These are phyloP conservation scores for Zosterops lateralis DNA, from an alignment of 2,113 vertebrate genomes.

Conservation along the genomic window DNA sequence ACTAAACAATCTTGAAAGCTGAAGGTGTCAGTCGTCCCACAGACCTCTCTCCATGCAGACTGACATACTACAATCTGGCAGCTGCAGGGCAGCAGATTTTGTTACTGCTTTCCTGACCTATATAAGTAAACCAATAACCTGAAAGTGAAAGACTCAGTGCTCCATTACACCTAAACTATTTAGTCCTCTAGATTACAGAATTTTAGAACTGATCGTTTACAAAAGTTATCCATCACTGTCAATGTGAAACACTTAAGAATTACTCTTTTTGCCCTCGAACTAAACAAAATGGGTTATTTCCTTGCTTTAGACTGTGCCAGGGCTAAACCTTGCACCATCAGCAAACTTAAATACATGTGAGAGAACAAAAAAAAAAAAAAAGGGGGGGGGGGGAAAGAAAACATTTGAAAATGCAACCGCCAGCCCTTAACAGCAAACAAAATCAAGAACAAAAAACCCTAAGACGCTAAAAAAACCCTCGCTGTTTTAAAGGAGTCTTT, in stretches of 20 bases:
- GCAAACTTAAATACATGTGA: background rate
- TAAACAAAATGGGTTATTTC: background rate
- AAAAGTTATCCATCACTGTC: background rate
- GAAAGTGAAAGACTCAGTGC: background rate
- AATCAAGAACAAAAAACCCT: background rate
- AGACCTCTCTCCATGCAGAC: background rate
- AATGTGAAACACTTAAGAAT: background rate
- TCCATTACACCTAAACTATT: background rate
- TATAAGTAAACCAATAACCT: background rate
- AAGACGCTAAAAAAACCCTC: background rate
- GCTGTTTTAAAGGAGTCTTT: background rate
- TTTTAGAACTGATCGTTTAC: background rate
- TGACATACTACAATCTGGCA: background rate
- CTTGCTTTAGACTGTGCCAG: background rate
- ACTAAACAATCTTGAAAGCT: background rate
- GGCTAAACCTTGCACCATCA: background rate
- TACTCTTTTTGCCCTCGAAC: background rate
- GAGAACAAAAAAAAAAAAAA: background rate
- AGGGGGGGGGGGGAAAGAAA: background rate
- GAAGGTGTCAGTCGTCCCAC: background rate
- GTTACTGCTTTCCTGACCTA: slow-evolving; percentile 17
- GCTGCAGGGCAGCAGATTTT: slow-evolving; percentile 19
- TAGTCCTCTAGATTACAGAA: background rate
- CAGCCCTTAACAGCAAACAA: background rate
- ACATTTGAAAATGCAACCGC: background rate